Base-by-base conservation (phyloP, 64 coral and sea anemone species). In the Acropora yongei region DNA sequence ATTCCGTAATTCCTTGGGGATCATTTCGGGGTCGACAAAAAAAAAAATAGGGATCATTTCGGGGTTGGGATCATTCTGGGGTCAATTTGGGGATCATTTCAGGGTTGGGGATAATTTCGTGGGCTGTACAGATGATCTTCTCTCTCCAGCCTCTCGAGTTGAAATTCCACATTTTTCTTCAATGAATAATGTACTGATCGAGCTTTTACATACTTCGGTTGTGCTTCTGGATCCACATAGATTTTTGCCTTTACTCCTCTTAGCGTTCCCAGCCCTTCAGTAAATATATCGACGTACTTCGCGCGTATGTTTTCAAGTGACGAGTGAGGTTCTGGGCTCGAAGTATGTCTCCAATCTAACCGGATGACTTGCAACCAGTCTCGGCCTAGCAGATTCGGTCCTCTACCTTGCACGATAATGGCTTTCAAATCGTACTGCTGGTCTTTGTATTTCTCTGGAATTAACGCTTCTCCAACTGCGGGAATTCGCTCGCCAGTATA, bases 211-310 rank as follows among this genome's bases (percentile, higher is more conserved):
- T 48, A 93, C 46, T 46, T 76, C 2, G 86, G 63, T 18, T 13
- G 55, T 41, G 92, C 86, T 39, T 61, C 44, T 43, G 50, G 55
- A 47, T 89, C 86, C 4, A 93, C 92, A 65, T 82, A 53, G 41
- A 88, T 88, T 74, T 93, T 88, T 55, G 91, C 84, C 53, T 86
- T 47, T 10, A 47, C 65, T 14, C 91, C 83, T 47, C 57, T 65
- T 4, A 93, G 60, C 9, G 91, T 93, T 14, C 91, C 84, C 20
- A 93, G 80, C 30, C 76, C 84, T 42, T 80, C 58, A 17, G 44
- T 17, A 80, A 93, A 93, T 6, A 81, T n/a, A 0, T 74, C 68
- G 12, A 39, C 13, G 40, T 79, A 42, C n/a, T 61, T 57, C 19
- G 49, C n/a, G 17, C 49, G 8, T 7, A 88, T 42, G 14, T 30